Base-by-base conservation (phyloP, 2,888 invertebrate genomes). In the Apamea anceps region DNA sequence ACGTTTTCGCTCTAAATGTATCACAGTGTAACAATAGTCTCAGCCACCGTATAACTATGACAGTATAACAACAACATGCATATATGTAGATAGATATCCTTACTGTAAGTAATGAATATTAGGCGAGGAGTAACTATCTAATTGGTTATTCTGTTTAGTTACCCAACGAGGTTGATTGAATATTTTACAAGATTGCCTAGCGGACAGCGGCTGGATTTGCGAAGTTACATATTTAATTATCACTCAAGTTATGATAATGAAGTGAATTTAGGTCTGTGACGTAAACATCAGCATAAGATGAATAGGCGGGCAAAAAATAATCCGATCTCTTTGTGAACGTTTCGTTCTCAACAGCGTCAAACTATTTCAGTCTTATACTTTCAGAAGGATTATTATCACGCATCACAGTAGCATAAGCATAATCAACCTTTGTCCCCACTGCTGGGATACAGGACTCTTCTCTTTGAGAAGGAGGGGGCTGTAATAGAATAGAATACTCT, bases 141-240 rank as follows among this genome's bases (percentile, higher is more conserved):
- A 94, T 94, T 94, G 93, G 90, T 93, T 94, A 95, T 94, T 94
- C 95, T 93, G 93, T 94, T 95, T 94, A 93, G 92, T 92, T 92
- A 90, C 91, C 91, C 91, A 91, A 90, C 90, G 91, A 90, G 90
- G 91, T 80, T 90, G 89, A 91, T 92, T 95, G 92, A 94, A 95
- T 95, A 95, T 95, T 95, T 94, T 90, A 95, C 90, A 92, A 93
- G 93, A 93, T 91, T 90, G 89, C 91, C 90, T 90, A 88, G 87
- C 90, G 91, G 92, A 88, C 91, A 90, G 88, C 91, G 86, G 88
- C 82, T 88, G 92, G 91, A 92, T 93, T 92, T 91, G 86, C 86
- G 87, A 86, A 90, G 88, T 88, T 93, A 92, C 92, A 94, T 95
- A 95, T 94, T 95, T 93, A 93, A 95, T 93, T 92, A 93, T 91